These are phyloP conservation scores for Drosophila melanica DNA, from an alignment of 1,140 invertebrate genomes.

Conservation along the genomic window DNA sequence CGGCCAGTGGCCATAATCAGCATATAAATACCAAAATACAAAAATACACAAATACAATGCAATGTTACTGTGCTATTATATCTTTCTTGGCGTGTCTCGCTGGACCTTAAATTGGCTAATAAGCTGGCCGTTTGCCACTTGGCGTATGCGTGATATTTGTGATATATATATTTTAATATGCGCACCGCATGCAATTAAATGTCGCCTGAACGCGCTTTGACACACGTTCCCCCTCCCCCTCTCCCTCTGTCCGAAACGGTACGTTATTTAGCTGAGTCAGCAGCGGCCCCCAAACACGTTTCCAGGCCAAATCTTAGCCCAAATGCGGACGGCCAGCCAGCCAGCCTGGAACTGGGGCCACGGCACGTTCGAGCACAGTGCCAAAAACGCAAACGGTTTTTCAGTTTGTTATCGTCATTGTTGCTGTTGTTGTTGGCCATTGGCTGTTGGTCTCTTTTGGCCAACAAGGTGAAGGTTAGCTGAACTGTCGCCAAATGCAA, in stretches of 20 bases:
- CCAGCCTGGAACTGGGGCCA: constrained; percentile 52
- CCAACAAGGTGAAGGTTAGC: constrained; percentile 75
- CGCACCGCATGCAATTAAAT: constrained; percentile 37
- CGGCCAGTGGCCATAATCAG: background rate
- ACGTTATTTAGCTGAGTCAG: constrained; percentile 54
- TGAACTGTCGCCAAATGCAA: constrained; percentile 48
- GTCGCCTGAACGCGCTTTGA: constrained; percentile 31
- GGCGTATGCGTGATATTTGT: constrained; percentile 68
- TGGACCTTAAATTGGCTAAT: constrained; percentile 49
- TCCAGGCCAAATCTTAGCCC: constrained; percentile 56
- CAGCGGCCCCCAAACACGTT: constrained; percentile 63
- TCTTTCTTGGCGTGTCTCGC: background rate
- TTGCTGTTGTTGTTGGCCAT: constrained; percentile 15
- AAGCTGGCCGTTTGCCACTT: constrained; percentile 54
- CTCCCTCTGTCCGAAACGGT: constrained; percentile 17
- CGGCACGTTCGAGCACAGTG: constrained; percentile 53
- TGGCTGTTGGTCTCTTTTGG: constrained; percentile 44
- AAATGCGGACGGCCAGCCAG: constrained; percentile 25
- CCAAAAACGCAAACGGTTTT: constrained; percentile 34
- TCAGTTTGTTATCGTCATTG: constrained; percentile 15
- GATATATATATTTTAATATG: constrained; percentile 41
- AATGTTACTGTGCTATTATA: constrained; percentile 1
- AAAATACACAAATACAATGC: constrained; percentile 4
- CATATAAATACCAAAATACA: constrained; percentile 15
- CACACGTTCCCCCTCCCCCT: constrained; percentile 15